Base-by-base conservation (phyloP, 2,888 invertebrate species). In the Leptopilina syphax region DNA sequence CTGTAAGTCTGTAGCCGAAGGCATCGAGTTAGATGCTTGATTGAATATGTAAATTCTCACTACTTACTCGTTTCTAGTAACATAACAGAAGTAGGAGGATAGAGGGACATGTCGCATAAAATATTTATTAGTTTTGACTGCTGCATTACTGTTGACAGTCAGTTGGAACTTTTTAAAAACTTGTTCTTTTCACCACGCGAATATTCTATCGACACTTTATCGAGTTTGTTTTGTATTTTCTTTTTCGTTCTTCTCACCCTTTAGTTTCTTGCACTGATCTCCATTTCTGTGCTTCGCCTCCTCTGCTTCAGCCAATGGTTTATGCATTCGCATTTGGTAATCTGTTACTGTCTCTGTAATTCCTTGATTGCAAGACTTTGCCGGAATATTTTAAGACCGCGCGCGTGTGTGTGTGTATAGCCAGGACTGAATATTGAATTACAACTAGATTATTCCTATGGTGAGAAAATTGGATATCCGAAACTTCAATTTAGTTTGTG, bases 201-300 rank as follows among this genome's bases (percentile, higher is more conserved):
- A 34, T 50, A 7, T 79, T 50, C 47, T 63, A 24, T 67, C 44
- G 18, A 18, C 66, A 63, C 27, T 41, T 78, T 67, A 41, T 76
- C 47, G 76, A 68, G 54, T 65, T 77, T 3, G 50, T 41, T 65
- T 67, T 8, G 10, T 60, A 7, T 18, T 60, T 18, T 60, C 3
- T 18, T 60, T 60, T 60, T 18, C 18, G 18, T 18, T 18, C 18
- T 79, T 73, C 73, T 54, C 79, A 70, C 50, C 77, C 77, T 76
- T 65, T 44, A 77, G 44, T 78, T 78, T 79, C 79, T 78, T 76
- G 77, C 79, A 79, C 79, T 79, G 77, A n/a, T 73, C 54, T 73
- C 57, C n/a, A 34, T 34, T 73, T 73, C 70, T 54, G 57, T 73
- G 54, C 34, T 34, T 79, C 41, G 41, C 60, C 13, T 41, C 60